These are phyloP conservation scores for Botia kubotai DNA, from an alignment of 2,797 vertebrate genomes.

Conservation along the genomic window DNA sequence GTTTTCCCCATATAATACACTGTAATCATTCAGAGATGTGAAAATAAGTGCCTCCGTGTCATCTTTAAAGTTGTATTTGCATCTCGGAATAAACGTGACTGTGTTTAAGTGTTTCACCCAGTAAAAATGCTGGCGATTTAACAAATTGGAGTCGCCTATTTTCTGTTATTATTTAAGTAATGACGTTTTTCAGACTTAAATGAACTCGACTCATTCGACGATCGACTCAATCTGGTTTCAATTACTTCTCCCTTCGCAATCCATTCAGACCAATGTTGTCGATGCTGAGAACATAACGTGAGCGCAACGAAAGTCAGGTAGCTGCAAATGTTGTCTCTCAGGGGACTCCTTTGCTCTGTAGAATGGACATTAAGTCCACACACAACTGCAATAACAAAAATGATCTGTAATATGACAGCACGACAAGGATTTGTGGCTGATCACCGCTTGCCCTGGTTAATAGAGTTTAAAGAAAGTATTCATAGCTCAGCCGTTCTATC, in stretches of 20 bases:
- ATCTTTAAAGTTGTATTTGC: slow-evolving; percentile 46
- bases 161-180: too few species aligned
- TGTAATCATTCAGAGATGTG: slow-evolving; percentile 30
- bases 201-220: background rate
- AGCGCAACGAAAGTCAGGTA: background rate
- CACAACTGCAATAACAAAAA: background rate
- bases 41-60: slow-evolving; percentile 41
- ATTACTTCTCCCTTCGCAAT: background rate
- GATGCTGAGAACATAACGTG: background rate
- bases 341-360: background rate
- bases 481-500: slow-evolving; percentile 49
- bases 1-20: background rate
- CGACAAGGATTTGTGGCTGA: background rate
- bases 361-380: background rate
- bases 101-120: slow-evolving; percentile 27
- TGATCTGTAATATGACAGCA: background rate
- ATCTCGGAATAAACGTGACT: slow-evolving; percentile 42
- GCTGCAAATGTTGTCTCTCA: slow-evolving; percentile 21
- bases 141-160: too few species aligned
- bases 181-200: background rate
- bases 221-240: slow-evolving; percentile 19
- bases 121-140: too few species aligned
- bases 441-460: background rate
- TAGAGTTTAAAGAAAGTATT: slow-evolving; percentile 19
- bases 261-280: background rate